A percentile compares a stretch with the other conserved stretches of the same genome.
These are phyloP conservation scores for Drosophila baimaii DNA, from an alignment of 1,140 invertebrate genomes.

Conservation along the genomic window DNA sequence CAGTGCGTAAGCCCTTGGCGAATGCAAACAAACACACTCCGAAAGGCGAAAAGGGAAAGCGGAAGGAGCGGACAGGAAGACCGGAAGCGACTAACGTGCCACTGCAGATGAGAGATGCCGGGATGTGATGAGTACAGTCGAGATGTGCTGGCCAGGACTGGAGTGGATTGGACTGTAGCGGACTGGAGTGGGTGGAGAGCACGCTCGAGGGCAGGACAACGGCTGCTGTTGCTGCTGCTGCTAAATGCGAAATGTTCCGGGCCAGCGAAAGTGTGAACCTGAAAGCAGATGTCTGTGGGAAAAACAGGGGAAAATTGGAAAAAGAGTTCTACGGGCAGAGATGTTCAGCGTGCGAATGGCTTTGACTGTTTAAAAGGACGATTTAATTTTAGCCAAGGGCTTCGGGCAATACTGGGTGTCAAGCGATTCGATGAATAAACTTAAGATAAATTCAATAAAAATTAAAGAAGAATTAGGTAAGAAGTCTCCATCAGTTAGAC, in stretches of 20 bases:
- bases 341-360: conserved; percentile 7
- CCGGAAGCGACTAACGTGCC: conserved; percentile 72
- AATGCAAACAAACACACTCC: conserved; percentile 65
- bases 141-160: conserved; percentile 17
- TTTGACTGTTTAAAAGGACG: conserved; percentile 23
- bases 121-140: conserved; percentile 31
- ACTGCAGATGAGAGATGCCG: conserved; percentile 40
- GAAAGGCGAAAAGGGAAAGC: conserved; percentile 1
- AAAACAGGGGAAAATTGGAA: conserved; percentile 11
- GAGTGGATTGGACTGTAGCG: neutral
- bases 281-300: conserved; percentile 57
- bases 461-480: neutral
- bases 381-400: conserved; percentile 13
- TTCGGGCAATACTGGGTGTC: neutral
- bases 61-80: conserved; percentile 36
- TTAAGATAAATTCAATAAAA: neutral
- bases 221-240: conserved; percentile 52
- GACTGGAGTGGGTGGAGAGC: neutral
- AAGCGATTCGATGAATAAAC: neutral
- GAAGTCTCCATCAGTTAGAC: neutral
- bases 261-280: conserved; percentile 54
- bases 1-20: conserved; percentile 62
- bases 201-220: conserved; percentile 53
- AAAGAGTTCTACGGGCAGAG: conserved; percentile 14
- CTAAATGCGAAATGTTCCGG: conserved; percentile 58